phyloP scores from a whole-genome alignment of 2,113 vertebrate species.

The Ariopsis seemanni region DNA sequence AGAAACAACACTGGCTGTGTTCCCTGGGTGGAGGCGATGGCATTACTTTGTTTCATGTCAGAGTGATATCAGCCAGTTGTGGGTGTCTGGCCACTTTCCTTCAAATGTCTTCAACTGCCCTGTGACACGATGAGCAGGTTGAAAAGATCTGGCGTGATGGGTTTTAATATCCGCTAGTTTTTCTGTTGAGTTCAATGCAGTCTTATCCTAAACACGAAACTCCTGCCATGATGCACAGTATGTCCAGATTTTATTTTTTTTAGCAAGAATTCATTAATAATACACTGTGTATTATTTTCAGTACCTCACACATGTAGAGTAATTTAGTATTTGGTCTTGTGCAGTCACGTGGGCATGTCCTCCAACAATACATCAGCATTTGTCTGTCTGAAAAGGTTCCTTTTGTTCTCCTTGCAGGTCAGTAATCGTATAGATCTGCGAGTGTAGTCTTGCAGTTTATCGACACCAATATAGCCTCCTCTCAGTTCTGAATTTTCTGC shows the following conservation, averaged over 20 bases:
- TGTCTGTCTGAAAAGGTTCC: neutral
- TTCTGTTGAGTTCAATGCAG: neutral
- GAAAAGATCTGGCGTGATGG: neutral
- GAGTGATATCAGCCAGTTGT: neutral
- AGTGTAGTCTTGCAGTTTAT: neutral
- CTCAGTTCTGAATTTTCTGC: slow-evolving; percentile 28
- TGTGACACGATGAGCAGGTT: neutral
- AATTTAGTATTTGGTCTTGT: neutral
- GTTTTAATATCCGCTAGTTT: neutral
- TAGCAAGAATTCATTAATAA: neutral
- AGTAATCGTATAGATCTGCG: neutral
- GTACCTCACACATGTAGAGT: too few relatives aligned
- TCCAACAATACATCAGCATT: neutral
- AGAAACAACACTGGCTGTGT: neutral
- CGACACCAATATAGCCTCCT: slow-evolving; percentile 11
- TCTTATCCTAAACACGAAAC: neutral
- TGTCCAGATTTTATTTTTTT: neutral
- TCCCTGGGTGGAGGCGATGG: neutral
- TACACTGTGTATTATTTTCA: neutral
- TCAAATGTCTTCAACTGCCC: neutral
- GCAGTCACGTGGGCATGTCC: neutral
- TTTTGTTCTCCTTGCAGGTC: neutral
- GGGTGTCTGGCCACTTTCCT: neutral
- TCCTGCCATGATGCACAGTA: neutral
- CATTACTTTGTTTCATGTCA: neutral